Evolutionary conservation across 37 sponge, comb jelly and placozoan species (phyloP).

Genomic region (Cladorhizidae sp.): DNA sequence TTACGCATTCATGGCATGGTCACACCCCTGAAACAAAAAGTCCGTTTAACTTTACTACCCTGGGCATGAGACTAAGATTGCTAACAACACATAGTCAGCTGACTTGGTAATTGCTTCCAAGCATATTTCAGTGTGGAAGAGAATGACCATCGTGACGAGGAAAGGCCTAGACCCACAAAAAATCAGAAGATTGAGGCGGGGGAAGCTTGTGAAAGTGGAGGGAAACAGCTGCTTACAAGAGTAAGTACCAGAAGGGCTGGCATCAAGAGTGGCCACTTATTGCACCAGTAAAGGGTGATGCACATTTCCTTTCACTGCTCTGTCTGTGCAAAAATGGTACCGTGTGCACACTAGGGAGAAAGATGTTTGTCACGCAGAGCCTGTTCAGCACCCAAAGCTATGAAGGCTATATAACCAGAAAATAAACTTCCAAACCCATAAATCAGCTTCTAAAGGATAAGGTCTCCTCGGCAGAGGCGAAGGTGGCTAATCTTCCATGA

Average conservation of each 20-base stretch:
- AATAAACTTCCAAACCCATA: not conserved
- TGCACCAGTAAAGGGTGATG: conserved; percentile 4
- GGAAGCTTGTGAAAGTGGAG: not conserved
- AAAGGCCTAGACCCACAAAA: too few relatives aligned
- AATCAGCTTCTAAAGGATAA: not conserved
- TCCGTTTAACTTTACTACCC: too few relatives aligned
- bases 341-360: conserved; percentile 57
- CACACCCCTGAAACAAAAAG: too few relatives aligned
- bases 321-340: conserved; percentile 26
- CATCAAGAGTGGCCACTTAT: conserved; percentile 42
- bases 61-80: too few relatives aligned
- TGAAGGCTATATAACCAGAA: not conserved
- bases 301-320: conserved; percentile 34
- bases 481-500: conserved; percentile 44
- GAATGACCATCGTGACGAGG: too few relatives aligned
- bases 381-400: conserved; percentile 1
- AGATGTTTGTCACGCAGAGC: conserved; percentile 23
- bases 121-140: too few relatives aligned
- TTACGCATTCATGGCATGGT: too few relatives aligned
- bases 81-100: too few relatives aligned
- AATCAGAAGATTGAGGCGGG: too few relatives aligned
- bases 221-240: conserved; percentile 50
- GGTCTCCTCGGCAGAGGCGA: conserved; percentile 54
- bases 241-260: conserved; percentile 43
- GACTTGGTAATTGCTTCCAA: too few relatives aligned